Evolutionary conservation across 2,797 vertebrate genomes (phyloP).

Genomic region (Danio kyathit): DNA sequence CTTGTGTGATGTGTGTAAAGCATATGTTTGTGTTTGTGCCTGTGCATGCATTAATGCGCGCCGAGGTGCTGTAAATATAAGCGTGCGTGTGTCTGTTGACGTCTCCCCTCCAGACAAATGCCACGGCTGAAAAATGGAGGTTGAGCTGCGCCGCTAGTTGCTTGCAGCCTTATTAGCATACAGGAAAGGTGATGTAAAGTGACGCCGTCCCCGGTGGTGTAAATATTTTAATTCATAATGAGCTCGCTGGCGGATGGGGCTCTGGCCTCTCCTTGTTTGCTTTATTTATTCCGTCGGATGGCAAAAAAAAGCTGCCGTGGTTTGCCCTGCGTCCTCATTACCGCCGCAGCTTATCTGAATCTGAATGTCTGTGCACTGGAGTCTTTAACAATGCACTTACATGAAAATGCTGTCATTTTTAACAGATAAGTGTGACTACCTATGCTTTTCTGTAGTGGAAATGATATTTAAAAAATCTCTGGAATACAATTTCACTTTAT

Average conservation of each 20-base stretch:
- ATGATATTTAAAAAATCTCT: neutral
- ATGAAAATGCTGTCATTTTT: neutral
- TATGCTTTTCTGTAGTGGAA: neutral
- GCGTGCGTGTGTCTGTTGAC: conserved; percentile 14
- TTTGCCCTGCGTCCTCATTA: conserved; percentile 39
- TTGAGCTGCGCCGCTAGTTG: neutral
- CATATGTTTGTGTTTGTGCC: conserved; percentile 6
- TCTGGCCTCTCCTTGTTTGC: conserved; percentile 8
- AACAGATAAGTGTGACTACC: neutral
- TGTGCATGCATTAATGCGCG: conserved; percentile 17
- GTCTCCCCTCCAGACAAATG: conserved; percentile 45
- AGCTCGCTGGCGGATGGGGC: conserved; percentile 51
- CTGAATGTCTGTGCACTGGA: neutral
- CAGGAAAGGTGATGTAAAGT: conserved; percentile 58
- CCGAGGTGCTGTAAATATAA: conserved; percentile 4
- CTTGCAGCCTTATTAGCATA: conserved; percentile 54
- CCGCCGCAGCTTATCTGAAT: neutral
- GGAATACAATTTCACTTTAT: too few species aligned
- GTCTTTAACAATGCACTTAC: too few species aligned
- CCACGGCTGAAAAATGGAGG: conserved; percentile 41
- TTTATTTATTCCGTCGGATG: conserved; percentile 57
- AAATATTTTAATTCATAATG: conserved; percentile 67
- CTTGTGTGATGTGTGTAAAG: neutral
- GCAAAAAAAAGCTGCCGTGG: conserved; percentile 12
- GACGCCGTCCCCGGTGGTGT: conserved; percentile 56